Percentiles rank a stretch among this genome's conserved stretches.
These are phyloP conservation scores for Sebastolobus altivelis DNA, from an alignment of 2,797 vertebrate genomes.

Conservation along the genomic window DNA sequence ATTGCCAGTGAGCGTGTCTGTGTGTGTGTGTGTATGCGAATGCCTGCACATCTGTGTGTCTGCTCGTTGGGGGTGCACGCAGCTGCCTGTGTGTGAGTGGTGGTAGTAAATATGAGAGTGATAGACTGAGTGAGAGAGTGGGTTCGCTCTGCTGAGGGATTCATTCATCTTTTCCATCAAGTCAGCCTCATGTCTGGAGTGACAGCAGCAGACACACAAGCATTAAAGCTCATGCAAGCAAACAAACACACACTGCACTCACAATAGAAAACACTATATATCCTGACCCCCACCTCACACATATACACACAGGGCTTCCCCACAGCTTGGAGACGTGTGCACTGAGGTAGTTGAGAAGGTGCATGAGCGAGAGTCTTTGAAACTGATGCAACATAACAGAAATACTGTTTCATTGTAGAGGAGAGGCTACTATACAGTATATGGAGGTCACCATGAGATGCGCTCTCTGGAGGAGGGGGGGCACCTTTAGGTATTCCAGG, in stretches of 20 bases:
- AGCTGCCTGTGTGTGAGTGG: constrained; percentile 18
- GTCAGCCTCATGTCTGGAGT: constrained; percentile 10
- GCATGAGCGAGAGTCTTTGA: background rate
- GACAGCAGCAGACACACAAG: background rate
- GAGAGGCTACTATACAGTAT: background rate
- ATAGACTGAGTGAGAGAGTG: constrained; percentile 32
- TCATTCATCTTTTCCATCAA: constrained; percentile 35
- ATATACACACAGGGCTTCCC: background rate
- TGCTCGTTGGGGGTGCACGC: constrained; percentile 18
- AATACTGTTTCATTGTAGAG: background rate
- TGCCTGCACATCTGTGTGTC: constrained; percentile 10
- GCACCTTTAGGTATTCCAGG: background rate
- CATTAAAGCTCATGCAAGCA: background rate
- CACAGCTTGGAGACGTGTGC: background rate
- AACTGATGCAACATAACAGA: background rate
- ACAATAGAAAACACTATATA: background rate
- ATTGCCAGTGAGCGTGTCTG: background rate
- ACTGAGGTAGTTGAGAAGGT: background rate
- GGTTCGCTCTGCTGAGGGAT: constrained; percentile 7
- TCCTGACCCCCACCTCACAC: background rate
- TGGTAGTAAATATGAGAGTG: constrained; percentile 41
- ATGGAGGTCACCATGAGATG: constrained; percentile 1
- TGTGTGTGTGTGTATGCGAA: constrained; percentile 16
- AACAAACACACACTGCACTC: constrained; percentile 4
- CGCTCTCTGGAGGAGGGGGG: background rate